Evolutionary conservation across 2,113 vertebrate species (phyloP), one percentile per base, ranked within the genome.

Genomic region (Montifringilla adamsi): DNA sequence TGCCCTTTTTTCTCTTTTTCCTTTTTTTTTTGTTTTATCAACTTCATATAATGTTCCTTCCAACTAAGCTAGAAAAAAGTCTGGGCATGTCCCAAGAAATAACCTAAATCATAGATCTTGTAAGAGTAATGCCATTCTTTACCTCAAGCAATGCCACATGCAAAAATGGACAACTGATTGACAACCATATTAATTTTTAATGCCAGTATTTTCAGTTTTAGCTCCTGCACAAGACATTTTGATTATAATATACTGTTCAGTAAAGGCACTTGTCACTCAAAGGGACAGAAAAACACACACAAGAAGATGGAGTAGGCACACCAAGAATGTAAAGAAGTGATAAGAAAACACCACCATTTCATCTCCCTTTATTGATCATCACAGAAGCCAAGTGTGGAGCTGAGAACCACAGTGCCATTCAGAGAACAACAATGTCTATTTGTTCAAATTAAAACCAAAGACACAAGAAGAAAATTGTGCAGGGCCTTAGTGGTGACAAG

Each of bases 141-240:
- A 96, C 95, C 96, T 76, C 93, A 79, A 94, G 90, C 94, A 79
- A 82, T 43, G 62, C 67, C 90, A 84, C 85, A 90, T 95, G 94
- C 90, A 96, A 92, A 97, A 87, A 89, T 85, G 95, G 95, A 97
- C 83, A 94, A 43, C 76, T 91, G 96, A 97, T 70, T 87, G 97
- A 96, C 96, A 95, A 62, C 73, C 78, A 56, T 63, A 78, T 96
- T 93, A 84, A 93, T 87, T 94, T 93, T 96, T 94, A 93, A 89
- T 86, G 72, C 47, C n/a, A 78, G 88, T 89, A 83, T 92, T 86
- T 84, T 58, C 39, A 70, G 84, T 84, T 77, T 75, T 82, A 69
- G 80, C 55, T 84, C 94, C 74, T 87, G 64, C 56, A 60, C 87
- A 77, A 67, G 91, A 91, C 50, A 83, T 77, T 95, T 95, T 91